These are phyloP conservation scores for Nestor notabilis DNA, from an alignment of 2,113 vertebrate genomes.

Conservation along the genomic window DNA sequence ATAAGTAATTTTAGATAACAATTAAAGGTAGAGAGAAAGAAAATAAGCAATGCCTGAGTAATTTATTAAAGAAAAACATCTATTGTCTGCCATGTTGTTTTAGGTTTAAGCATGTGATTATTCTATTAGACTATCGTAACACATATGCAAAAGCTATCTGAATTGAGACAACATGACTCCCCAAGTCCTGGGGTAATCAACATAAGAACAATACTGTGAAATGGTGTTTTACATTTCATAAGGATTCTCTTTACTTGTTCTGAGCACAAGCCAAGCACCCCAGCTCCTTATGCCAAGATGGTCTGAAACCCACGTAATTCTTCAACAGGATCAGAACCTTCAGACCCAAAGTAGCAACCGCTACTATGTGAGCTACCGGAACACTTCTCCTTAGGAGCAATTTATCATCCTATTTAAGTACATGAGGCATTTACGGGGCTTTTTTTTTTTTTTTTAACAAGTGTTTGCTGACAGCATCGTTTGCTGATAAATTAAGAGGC, in stretches of 20 bases:
- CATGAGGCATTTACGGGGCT: no score
- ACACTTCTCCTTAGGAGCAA: neutral
- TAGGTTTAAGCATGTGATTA: neutral
- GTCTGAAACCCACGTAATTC: neutral
- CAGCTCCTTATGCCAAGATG: neutral
- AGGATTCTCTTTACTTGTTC: neutral
- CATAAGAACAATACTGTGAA: neutral
- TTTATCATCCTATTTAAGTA: neutral
- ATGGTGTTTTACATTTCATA: neutral
- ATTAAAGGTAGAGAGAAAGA: neutral
- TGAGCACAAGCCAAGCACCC: neutral
- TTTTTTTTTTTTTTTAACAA: no score
- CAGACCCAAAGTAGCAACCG: neutral
- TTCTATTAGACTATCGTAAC: neutral
- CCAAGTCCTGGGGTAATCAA: neutral
- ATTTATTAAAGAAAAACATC: neutral
- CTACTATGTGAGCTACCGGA: neutral
- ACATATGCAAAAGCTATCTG: neutral
- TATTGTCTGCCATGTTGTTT: neutral
- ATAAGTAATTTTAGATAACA: neutral
- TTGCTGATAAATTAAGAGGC: neutral
- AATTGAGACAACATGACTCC: neutral
- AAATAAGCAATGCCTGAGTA: accelerated
- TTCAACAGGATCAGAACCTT: neutral
- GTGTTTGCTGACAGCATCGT: neutral